These are phyloP conservation scores for Gortyna flavago DNA, from an alignment of 2,888 invertebrate species.

Conservation along the genomic window DNA sequence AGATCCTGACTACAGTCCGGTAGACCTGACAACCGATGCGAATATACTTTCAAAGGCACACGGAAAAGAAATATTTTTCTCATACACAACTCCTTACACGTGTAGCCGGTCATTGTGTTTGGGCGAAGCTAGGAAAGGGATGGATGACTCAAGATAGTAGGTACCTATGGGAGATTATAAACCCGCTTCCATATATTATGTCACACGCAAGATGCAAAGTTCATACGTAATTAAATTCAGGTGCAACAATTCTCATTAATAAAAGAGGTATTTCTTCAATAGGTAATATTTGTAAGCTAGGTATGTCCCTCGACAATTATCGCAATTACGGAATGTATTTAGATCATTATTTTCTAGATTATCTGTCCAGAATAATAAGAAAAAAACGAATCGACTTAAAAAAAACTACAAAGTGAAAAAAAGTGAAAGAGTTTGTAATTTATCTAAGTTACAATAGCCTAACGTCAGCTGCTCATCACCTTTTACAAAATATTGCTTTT, in stretches of 20 bases:
- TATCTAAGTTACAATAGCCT: too few relatives aligned
- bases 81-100: not conserved
- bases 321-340: slow-evolving; percentile 4
- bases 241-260: not conserved
- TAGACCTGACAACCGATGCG: not conserved
- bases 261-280: not conserved
- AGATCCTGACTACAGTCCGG: not conserved
- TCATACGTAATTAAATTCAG: slow-evolving; percentile 3
- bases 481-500: too few relatives aligned
- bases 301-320: not conserved
- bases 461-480: too few relatives aligned
- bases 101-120: slow-evolving; percentile 2
- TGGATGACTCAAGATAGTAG: not conserved
- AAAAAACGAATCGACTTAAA: too few relatives aligned
- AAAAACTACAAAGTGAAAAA: too few relatives aligned
- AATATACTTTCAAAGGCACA: not conserved
- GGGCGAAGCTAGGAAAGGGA: not conserved
- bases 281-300: not conserved
- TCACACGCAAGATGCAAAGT: slow-evolving; percentile 6
- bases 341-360: slow-evolving; percentile 6
- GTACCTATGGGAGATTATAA: slow-evolving; percentile 3
- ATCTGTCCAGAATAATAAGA: not conserved
- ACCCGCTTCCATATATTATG: not conserved
- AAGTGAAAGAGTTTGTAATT: too few relatives aligned
- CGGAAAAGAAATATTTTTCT: not conserved